Evolutionary conservation across 2,797 vertebrate genomes (phyloP).

Genomic region (Hylomyscus alleni): DNA sequence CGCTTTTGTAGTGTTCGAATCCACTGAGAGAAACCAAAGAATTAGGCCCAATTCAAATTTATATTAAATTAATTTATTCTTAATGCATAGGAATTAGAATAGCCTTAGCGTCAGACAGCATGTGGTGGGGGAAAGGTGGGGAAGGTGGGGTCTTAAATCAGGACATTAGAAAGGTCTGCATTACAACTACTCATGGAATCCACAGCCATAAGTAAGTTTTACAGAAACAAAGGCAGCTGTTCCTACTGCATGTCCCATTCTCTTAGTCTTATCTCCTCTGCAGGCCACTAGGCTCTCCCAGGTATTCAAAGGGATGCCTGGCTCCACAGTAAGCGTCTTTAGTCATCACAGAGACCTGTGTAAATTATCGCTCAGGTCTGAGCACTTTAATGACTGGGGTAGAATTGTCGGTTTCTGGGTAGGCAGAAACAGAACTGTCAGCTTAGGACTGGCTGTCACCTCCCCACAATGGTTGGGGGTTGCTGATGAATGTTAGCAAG

Average conservation of each 20-base stretch:
- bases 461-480: neutral
- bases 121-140: neutral
- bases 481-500: neutral
- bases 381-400: neutral
- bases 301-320: neutral
- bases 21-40: neutral
- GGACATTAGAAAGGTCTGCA: neutral
- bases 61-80: neutral
- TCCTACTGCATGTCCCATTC: neutral
- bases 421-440: neutral
- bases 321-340: neutral
- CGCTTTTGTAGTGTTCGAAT: fast-evolving
- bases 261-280: neutral
- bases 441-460: neutral
- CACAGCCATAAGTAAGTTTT: neutral
- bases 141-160: neutral
- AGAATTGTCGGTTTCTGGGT: no score
- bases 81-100: neutral
- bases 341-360: neutral
- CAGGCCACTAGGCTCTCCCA: neutral
- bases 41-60: neutral
- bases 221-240: neutral
- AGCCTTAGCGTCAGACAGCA: neutral
- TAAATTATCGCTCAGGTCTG: neutral
- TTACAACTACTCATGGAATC: neutral